Percentiles rank a stretch among this genome's conserved stretches.
Conservation (phyloP, 2,113 vertebrate species). For the Mustela nigripes region DNA sequence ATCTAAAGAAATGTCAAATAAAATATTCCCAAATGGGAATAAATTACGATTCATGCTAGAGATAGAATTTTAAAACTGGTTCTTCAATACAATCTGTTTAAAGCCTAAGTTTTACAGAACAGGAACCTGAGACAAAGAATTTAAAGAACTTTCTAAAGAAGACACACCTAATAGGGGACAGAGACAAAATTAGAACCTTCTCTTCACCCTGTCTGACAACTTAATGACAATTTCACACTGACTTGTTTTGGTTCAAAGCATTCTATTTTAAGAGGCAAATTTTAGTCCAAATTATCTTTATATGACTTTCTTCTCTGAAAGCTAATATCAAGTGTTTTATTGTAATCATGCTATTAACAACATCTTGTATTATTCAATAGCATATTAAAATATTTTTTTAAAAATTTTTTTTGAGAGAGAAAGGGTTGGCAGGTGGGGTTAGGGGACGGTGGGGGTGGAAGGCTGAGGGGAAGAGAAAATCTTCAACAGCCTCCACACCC, state of each 20-base stretch:
- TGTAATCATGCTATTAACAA: background rate
- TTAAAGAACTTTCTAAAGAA: constrained; percentile 31
- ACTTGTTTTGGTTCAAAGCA: constrained; percentile 1
- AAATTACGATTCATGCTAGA: constrained; percentile 35
- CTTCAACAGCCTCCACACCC: background rate
- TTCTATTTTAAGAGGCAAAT: background rate
- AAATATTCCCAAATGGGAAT: constrained; percentile 44
- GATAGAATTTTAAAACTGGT: constrained; percentile 41
- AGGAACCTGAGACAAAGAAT: background rate
- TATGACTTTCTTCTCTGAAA: constrained; percentile 47
- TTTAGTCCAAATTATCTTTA: background rate
- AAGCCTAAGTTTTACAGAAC: constrained; percentile 41
- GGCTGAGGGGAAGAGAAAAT: background rate
- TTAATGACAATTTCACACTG: background rate
- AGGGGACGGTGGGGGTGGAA: too few relatives aligned
- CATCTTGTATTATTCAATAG: background rate
- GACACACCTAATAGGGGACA: background rate
- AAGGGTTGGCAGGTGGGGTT: too few relatives aligned
- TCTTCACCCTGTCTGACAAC: background rate
- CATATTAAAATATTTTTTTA: background rate
- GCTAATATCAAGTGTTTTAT: background rate
- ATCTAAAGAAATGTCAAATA: constrained; percentile 61
- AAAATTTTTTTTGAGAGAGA: background rate
- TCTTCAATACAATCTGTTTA: constrained; percentile 41
- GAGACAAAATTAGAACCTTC: background rate